Percentiles rank a stretch among this genome's conserved stretches.
Evolutionary conservation across 2,797 vertebrate species (phyloP).

Genomic region (Hephaestus fuliginosus): DNA sequence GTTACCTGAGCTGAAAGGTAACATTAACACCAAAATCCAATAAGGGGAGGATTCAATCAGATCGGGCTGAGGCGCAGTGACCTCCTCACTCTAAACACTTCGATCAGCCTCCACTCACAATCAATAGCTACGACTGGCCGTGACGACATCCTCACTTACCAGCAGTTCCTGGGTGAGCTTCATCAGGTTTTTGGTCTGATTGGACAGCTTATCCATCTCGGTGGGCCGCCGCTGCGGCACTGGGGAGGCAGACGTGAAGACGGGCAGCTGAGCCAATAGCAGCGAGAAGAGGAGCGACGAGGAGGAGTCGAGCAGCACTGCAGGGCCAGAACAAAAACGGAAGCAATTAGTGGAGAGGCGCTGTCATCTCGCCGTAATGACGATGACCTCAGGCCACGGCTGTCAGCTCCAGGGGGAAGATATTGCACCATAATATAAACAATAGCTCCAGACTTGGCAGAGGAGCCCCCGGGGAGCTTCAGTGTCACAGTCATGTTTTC

Average conservation of each 20-base stretch:
- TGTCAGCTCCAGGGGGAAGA: slow-evolving; percentile 76
- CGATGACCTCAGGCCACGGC: slow-evolving; percentile 77
- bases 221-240: slow-evolving; percentile 73
- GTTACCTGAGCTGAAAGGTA: slow-evolving; percentile 34
- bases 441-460: slow-evolving; percentile 81
- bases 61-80: slow-evolving; percentile 3
- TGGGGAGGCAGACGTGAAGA: slow-evolving; percentile 82
- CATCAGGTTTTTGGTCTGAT: slow-evolving; percentile 88
- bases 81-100: slow-evolving; percentile 40
- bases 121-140: slow-evolving; percentile 6
- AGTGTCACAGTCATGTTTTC: slow-evolving; percentile 80
- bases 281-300: slow-evolving; percentile 87
- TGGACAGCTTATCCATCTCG: slow-evolving; percentile 88
- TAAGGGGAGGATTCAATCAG: slow-evolving; percentile 36
- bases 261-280: slow-evolving; percentile 86
- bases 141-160: slow-evolving; percentile 78
- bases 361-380: slow-evolving; percentile 81
- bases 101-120: slow-evolving; percentile 51
- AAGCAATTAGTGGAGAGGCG: slow-evolving; percentile 80
- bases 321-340: slow-evolving; percentile 71
- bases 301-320: slow-evolving; percentile 89
- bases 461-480: slow-evolving; percentile 55
- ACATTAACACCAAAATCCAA: slow-evolving; percentile 54
- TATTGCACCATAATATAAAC: slow-evolving; percentile 83
- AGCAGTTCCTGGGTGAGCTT: slow-evolving; percentile 87